Percentiles rank a stretch among this genome's conserved stretches.
These are phyloP conservation scores for Campylomormyrus tamandua DNA, from an alignment of 2,113 vertebrate genomes.

Conservation along the genomic window DNA sequence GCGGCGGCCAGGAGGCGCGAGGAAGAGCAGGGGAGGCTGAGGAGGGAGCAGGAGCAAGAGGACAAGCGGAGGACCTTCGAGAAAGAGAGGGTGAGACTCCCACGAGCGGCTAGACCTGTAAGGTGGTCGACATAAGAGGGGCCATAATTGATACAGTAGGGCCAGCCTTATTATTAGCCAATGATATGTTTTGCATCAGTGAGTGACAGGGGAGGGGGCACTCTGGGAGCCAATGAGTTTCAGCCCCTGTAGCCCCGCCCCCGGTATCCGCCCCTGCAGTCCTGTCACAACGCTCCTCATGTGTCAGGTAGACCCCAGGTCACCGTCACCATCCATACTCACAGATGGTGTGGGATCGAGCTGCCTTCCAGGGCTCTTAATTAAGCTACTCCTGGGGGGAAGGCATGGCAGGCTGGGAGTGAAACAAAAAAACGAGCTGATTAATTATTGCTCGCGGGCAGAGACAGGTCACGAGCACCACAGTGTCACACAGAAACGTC, in stretches of 20 bases:
- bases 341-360: slow-evolving; percentile 5
- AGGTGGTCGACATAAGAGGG: neutral
- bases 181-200: neutral
- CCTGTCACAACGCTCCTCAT: neutral
- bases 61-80: slow-evolving; percentile 59
- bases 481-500: slow-evolving; percentile 23
- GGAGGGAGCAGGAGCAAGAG: slow-evolving; percentile 64
- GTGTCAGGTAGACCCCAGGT: neutral
- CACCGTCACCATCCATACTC: neutral
- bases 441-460: slow-evolving; percentile 56
- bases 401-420: slow-evolving; percentile 28
- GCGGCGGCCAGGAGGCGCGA: slow-evolving; percentile 67
- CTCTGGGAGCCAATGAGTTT: neutral
- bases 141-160: neutral
- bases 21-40: slow-evolving; percentile 63
- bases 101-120: neutral
- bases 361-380: slow-evolving; percentile 41
- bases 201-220: neutral
- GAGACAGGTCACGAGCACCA: slow-evolving; percentile 42
- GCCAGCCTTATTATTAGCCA: neutral
- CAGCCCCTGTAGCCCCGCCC: neutral
- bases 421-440: slow-evolving; percentile 44
- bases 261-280: neutral
- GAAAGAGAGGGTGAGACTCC: slow-evolving; percentile 56
- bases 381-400: slow-evolving; percentile 49